These are phyloP conservation scores for Xiphophorus hellerii DNA, from an alignment of 2,113 vertebrate species.

Conservation along the genomic window DNA sequence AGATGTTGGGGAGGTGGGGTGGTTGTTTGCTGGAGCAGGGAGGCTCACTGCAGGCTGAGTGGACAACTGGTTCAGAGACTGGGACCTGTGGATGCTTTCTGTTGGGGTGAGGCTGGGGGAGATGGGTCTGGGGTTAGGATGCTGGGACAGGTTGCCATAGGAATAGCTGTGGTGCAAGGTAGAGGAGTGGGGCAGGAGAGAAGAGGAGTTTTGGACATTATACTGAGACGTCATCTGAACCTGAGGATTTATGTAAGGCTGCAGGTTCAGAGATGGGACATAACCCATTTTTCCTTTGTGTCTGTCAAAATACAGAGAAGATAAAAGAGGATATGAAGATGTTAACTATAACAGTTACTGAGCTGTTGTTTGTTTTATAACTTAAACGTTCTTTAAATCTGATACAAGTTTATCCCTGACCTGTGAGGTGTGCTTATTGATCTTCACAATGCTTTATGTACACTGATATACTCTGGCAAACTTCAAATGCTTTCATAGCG, in stretches of 20 bases:
- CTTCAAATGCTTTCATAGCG: neutral
- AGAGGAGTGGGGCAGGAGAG: neutral
- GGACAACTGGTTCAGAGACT: constrained; percentile 39
- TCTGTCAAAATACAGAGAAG: constrained; percentile 67
- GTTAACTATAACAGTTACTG: neutral
- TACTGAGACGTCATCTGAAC: constrained; percentile 47
- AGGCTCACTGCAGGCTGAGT: neutral
- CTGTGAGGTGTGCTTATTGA: neutral
- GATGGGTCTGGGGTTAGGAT: neutral
- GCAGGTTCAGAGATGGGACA: constrained; percentile 85
- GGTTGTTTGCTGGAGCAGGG: accelerated
- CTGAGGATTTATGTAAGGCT: constrained; percentile 80
- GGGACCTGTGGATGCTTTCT: constrained; percentile 43
- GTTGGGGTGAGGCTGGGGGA: neutral
- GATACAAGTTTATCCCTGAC: too few species aligned
- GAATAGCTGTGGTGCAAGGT: constrained; percentile 59
- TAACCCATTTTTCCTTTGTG: constrained; percentile 79
- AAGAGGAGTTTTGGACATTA: constrained; percentile 4
- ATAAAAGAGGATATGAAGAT: neutral
- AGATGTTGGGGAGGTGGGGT: accelerated
- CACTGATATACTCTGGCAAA: neutral
- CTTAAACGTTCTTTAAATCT: too few species aligned
- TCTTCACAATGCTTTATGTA: neutral
- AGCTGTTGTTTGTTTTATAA: neutral
- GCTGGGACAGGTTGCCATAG: constrained; percentile 47